These are phyloP conservation scores for Drosophila orena DNA, from an alignment of 1,140 invertebrate species.

Conservation along the genomic window DNA sequence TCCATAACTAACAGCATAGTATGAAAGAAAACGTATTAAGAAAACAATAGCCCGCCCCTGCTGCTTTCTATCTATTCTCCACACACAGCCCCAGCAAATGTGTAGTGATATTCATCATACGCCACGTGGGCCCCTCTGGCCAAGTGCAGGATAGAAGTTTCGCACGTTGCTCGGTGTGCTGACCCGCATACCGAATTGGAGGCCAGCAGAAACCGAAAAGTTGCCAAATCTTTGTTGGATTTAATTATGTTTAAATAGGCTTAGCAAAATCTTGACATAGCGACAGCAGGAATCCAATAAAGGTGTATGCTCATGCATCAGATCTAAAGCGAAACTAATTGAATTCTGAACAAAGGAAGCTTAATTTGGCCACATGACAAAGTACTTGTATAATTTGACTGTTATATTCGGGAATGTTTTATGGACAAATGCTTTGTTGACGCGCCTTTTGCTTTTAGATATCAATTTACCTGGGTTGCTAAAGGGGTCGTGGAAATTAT, in stretches of 20 bases:
- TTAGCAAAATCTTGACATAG: constrained; percentile 36
- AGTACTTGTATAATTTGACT: background rate
- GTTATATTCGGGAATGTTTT: background rate
- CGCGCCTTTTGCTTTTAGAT: background rate
- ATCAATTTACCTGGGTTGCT: no score
- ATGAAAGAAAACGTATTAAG: constrained; percentile 26
- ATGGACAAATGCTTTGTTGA: background rate
- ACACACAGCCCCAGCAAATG: background rate
- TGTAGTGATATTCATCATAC: constrained; percentile 67
- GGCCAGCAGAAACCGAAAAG: constrained; percentile 38
- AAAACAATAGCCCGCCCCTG: constrained; percentile 13
- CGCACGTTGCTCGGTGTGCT: constrained; percentile 42
- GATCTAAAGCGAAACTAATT: constrained; percentile 32
- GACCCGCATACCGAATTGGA: constrained; percentile 63
- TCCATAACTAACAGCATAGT: background rate
- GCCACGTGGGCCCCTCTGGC: constrained; percentile 43
- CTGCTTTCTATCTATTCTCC: constrained; percentile 18
- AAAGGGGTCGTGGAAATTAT: background rate
- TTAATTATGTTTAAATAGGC: constrained; percentile 71
- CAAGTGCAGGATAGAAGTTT: constrained; percentile 44
- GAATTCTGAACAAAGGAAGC: constrained; percentile 7
- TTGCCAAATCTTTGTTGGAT: constrained; percentile 62
- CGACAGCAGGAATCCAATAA: constrained; percentile 20
- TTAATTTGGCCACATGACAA: constrained; percentile 1
- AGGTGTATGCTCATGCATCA: constrained; percentile 11